These are phyloP conservation scores for Reticulitermes speratus DNA, from an alignment of 1,140 invertebrate species.

Conservation along the genomic window DNA sequence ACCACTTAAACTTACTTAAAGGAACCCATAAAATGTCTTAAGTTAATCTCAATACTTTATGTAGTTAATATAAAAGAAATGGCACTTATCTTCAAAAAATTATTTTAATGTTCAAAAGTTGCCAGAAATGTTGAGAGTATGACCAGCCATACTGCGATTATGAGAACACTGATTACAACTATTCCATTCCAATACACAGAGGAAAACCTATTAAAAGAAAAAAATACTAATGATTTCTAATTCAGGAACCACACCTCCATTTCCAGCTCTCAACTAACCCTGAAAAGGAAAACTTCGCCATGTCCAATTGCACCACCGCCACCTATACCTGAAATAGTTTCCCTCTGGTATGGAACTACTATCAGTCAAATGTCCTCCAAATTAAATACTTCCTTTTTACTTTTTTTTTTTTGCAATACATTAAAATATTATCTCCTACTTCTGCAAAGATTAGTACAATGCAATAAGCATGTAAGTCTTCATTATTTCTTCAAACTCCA, in stretches of 20 bases:
- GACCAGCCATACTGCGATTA: constrained; percentile 32
- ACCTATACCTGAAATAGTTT: background rate
- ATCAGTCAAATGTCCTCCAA: background rate
- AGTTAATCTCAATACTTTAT: too few species aligned
- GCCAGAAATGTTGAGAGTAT: constrained; percentile 35
- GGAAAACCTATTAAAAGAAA: constrained; percentile 25
- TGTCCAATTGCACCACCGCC: background rate
- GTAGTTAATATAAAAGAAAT: too few species aligned
- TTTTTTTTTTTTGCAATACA: background rate
- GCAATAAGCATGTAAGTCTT: too few species aligned
- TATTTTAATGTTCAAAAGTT: background rate
- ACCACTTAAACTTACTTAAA: too few species aligned
- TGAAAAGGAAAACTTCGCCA: background rate
- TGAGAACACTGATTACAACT: constrained; percentile 19
- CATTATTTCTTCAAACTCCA: too few species aligned
- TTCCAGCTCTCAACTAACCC: background rate
- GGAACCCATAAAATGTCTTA: too few species aligned
- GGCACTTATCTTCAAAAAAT: background rate
- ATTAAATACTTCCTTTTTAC: background rate
- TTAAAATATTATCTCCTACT: too few species aligned
- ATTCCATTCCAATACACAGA: background rate
- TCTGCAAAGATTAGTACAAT: too few species aligned
- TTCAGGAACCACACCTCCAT: background rate
- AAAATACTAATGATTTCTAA: background rate
- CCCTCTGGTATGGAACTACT: background rate